Conservation (phyloP, 1,140 invertebrate species). For the Drosophila punjabiensis region DNA sequence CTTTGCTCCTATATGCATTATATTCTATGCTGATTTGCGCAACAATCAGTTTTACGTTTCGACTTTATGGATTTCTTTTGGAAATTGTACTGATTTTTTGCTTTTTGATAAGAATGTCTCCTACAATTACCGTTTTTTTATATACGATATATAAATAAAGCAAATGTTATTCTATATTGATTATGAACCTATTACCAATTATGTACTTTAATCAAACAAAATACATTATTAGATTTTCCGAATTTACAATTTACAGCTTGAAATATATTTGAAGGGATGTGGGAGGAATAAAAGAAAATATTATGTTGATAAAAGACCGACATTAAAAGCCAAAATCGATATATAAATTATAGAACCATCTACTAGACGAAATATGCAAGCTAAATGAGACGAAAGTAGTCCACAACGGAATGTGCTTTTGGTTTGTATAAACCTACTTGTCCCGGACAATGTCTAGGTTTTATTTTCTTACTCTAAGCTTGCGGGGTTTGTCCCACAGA, state of each 20-base stretch:
- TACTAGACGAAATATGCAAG: no score
- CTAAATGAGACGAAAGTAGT: no score
- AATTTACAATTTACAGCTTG: slow-evolving; percentile 26
- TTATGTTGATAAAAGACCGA: neutral
- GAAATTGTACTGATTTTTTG: slow-evolving; percentile 72
- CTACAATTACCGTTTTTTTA: slow-evolving; percentile 38
- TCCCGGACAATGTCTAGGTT: no score
- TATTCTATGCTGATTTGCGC: slow-evolving; percentile 42
- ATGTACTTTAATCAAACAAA: slow-evolving; percentile 64
- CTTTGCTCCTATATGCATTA: slow-evolving; percentile 26
- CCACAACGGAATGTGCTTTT: no score
- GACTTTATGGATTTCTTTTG: slow-evolving; percentile 40
- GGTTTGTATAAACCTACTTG: no score
- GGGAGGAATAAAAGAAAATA: neutral
- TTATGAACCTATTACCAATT: slow-evolving; percentile 63
- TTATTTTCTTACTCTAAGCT: no score
- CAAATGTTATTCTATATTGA: slow-evolving; percentile 66
- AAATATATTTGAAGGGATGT: neutral
- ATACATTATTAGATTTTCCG: slow-evolving; percentile 63
- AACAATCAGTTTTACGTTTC: slow-evolving; percentile 56
- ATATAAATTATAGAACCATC: no score
- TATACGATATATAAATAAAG: slow-evolving; percentile 34
- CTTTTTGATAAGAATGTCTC: slow-evolving; percentile 43
- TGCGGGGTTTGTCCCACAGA: no score
- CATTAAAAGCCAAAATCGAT: neutral